Base-by-base conservation (phyloP, 2,888 invertebrate genomes). In the Caenorhabditis sinica region DNA sequence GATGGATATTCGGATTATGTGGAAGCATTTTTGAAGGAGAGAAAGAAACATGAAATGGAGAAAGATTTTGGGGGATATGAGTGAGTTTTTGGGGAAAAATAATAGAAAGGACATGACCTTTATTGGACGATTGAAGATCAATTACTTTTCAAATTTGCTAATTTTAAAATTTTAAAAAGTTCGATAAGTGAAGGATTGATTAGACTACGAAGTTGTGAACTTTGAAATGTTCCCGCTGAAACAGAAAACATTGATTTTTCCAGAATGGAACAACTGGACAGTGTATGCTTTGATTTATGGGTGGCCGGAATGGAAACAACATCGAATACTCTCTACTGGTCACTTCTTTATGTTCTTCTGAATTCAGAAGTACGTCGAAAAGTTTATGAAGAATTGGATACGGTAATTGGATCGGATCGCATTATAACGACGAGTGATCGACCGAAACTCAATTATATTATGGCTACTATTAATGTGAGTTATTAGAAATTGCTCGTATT, bases 281-380 rank as follows among this genome's bases (percentile, higher is more conserved):
- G 53, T 53, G 72, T 65, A 9, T 79, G 79, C 60, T 68, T 86
- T 17, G 88, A 88, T 53, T 68, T 88, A 1, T 88, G 88, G 88
- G 63, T 82, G 13, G 88, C 88, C 2, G 88, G 88, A 40, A 85
- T 84, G 77, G 88, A 88, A 33, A 88, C 88, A 0, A 87, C 86
- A 5, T 65, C 88, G 5, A 82, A 73, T 53, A 87, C 88, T n/a
- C 69, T 87, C 51, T 69, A 71, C 49, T 88, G 88, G 88, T 83
- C 83, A 20, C 61, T 86, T 11, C 36, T 68, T 0, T 79, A 85
- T 30, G 73, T 87, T 15, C 45, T 82, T n/a, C 45, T 43, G n/a
- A 49, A 87, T 60, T 82, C 76, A 0, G 56, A 86, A 53, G 85
- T 86, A 2, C 75, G 61, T 1, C 13, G 53, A 6, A 83, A 75